phyloP scores from a whole-genome alignment of 1,140 invertebrate genomes.

The Belonocnema kinseyi region DNA sequence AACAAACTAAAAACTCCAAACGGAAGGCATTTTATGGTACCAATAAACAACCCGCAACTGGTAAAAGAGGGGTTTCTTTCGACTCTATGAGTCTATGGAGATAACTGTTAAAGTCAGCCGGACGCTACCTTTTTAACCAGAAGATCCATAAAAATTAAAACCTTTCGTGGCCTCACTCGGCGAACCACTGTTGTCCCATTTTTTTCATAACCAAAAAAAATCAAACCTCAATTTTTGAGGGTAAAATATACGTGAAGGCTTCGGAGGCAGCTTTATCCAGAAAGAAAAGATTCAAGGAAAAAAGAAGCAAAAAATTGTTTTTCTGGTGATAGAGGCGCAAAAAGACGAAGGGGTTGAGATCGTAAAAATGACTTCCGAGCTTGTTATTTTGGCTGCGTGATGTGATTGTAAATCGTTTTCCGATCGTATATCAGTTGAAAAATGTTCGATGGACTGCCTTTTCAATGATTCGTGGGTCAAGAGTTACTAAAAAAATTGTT shows the following conservation, averaged over 20 bases:
- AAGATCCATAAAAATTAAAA: conserved; percentile 17
- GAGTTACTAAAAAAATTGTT: background rate
- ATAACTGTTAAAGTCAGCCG: background rate
- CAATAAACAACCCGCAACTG: conserved; percentile 24
- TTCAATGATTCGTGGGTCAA: background rate
- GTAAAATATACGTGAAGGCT: background rate
- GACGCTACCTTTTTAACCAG: conserved; percentile 10
- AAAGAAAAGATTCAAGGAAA: background rate
- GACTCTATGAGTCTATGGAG: background rate
- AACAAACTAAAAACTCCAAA: background rate
- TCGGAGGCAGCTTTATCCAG: background rate
- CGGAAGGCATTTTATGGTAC: background rate
- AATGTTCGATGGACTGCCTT: conserved; percentile 11
- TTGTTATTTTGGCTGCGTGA: background rate
- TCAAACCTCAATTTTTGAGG: conserved; percentile 19
- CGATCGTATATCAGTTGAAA: conserved; percentile 10
- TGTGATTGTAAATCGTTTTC: conserved; percentile 16
- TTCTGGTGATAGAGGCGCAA: background rate
- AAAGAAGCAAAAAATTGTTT: conserved; percentile 10
- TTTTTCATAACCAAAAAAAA: conserved; percentile 30
- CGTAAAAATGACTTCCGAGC: conserved; percentile 1
- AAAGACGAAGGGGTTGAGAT: conserved; percentile 10
- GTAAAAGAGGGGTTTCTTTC: background rate
- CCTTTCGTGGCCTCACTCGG: conserved; percentile 3
- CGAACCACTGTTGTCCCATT: conserved; percentile 8